Evolutionary conservation across 2,113 vertebrate species (phyloP).

Genomic region (Calonectris borealis): DNA sequence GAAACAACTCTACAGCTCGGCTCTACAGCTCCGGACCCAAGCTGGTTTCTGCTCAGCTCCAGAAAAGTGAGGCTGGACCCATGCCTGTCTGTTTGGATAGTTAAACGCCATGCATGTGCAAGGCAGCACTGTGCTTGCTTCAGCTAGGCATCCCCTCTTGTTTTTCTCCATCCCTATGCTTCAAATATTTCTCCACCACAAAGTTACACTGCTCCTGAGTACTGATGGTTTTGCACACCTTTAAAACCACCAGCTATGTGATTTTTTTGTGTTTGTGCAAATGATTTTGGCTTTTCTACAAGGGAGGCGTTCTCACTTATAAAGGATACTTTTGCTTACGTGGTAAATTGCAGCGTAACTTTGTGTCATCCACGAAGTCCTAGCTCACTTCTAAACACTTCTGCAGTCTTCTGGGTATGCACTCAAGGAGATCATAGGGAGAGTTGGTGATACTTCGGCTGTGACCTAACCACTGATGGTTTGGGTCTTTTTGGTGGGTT

Average conservation of each 20-base stretch:
- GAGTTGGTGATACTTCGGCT: not conserved
- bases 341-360: not conserved
- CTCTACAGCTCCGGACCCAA: not conserved
- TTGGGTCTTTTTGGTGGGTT: not conserved
- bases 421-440: not conserved
- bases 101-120: not conserved
- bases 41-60: not conserved
- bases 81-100: accelerated
- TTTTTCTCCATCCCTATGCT: not conserved
- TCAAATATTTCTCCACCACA: not conserved
- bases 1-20: not conserved
- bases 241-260: not conserved
- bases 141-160: too few species aligned
- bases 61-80: not conserved
- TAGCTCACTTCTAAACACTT: not conserved
- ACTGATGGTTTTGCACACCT: not conserved
- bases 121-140: not conserved
- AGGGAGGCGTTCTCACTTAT: not conserved
- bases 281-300: not conserved
- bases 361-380: not conserved
- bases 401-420: not conserved
- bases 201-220: not conserved
- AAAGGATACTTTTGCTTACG: not conserved
- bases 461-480: not conserved
- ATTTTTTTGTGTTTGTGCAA: not conserved